A percentile compares a stretch with the other conserved stretches of the same genome.
Evolutionary conservation across 1,140 invertebrate genomes (phyloP).

Genomic region (Brachionus asplanchnoidis): DNA sequence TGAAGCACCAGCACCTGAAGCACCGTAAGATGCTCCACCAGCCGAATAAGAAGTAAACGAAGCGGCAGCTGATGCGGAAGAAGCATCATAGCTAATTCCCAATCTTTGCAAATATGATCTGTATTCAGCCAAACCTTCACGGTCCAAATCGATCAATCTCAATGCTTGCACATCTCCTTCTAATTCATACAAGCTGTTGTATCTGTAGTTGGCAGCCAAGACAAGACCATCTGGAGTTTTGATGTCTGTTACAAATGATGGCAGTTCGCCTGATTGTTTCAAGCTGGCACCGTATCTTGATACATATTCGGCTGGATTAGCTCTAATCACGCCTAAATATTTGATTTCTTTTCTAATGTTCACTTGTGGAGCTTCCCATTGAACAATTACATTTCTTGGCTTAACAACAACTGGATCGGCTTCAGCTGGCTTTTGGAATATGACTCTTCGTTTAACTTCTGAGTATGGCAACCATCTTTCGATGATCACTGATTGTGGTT

Average conservation of each 20-base stretch:
- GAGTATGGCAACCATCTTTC: constrained; percentile 41
- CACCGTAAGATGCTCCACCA: background rate
- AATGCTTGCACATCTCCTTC: constrained; percentile 35
- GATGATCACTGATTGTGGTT: constrained; percentile 36
- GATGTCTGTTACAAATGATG: constrained; percentile 15
- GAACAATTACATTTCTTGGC: constrained; percentile 38
- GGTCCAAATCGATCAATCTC: constrained; percentile 15
- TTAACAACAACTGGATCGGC: background rate
- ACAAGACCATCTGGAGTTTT: constrained; percentile 3
- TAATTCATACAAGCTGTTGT: constrained; percentile 29
- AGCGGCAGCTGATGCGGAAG: background rate
- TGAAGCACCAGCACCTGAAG: background rate
- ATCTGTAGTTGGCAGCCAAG: constrained; percentile 29
- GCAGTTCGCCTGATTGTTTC: constrained; percentile 9
- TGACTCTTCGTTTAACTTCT: constrained; percentile 29
- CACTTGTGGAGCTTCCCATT: constrained; percentile 25
- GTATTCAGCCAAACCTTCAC: constrained; percentile 38
- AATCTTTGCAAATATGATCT: constrained; percentile 34
- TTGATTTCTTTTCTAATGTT: constrained; percentile 31
- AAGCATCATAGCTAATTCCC: constrained; percentile 30
- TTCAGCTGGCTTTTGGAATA: constrained; percentile 18
- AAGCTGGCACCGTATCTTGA: constrained; percentile 17
- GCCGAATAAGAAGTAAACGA: background rate
- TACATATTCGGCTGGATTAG: constrained; percentile 21
- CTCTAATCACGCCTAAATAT: constrained; percentile 34